Percentiles rank a stretch among this genome's conserved stretches.
Conservation (phyloP, 1,140 invertebrate genomes). For the Samia ricini region DNA sequence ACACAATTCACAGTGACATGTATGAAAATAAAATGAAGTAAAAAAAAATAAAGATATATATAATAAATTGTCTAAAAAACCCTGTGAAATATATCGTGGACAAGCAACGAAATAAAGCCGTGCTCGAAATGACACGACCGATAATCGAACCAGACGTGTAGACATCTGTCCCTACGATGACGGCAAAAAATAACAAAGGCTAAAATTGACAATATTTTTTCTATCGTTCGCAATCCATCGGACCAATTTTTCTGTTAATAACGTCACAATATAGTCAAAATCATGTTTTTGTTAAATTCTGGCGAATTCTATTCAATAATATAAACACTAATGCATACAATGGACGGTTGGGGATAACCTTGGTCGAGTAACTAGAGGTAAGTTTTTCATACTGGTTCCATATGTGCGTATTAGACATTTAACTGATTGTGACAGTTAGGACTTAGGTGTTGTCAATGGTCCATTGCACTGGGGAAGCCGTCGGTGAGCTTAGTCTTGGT, state of each 20-base stretch:
- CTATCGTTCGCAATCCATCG: conserved; percentile 25
- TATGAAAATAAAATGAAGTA: no score
- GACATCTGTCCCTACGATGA: conserved; percentile 47
- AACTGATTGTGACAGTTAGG: no score
- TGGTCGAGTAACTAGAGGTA: conserved; percentile 1
- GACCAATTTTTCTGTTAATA: conserved; percentile 65
- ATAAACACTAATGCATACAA: conserved; percentile 45
- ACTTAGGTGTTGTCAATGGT: no score
- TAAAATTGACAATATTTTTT: conserved; percentile 37
- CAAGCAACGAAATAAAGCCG: conserved; percentile 52
- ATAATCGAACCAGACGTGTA: conserved; percentile 50
- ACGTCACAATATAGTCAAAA: conserved; percentile 53
- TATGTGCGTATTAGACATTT: no score
- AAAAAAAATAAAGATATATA: background rate
- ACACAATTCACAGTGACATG: no score
- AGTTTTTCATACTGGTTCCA: background rate
- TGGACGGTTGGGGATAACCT: background rate
- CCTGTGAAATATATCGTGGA: conserved; percentile 41
- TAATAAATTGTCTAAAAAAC: background rate
- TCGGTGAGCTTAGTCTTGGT: no score
- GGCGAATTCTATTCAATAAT: conserved; percentile 23
- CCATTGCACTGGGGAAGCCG: no score
- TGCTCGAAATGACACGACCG: conserved; percentile 39
- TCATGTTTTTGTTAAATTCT: conserved; percentile 37
- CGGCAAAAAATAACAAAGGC: conserved; percentile 43